Conservation (phyloP, 2,888 invertebrate genomes). For the Mythimna albipuncta region DNA sequence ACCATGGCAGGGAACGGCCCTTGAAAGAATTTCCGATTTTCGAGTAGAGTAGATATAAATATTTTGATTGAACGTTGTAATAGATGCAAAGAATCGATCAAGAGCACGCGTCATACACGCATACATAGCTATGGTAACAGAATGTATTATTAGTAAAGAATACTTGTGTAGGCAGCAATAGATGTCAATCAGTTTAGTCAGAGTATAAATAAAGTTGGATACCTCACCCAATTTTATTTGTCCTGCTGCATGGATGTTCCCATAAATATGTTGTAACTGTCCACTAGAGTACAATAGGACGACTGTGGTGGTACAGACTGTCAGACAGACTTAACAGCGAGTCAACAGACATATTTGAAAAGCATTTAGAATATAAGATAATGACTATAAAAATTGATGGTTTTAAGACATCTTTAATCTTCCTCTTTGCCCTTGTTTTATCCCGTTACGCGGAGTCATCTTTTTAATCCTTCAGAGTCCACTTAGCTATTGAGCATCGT, state of each 20-base stretch:
- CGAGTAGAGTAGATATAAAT: neutral
- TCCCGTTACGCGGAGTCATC: too few relatives aligned
- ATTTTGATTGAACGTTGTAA: conserved; percentile 6
- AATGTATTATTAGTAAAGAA: conserved; percentile 55
- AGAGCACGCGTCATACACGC: neutral
- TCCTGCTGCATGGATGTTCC: conserved; percentile 34
- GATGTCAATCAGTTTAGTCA: conserved; percentile 65
- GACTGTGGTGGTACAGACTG: neutral
- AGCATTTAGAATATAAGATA: neutral
- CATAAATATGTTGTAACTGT: conserved; percentile 35
- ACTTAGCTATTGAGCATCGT: too few relatives aligned
- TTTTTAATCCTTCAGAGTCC: too few relatives aligned
- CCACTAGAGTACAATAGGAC: conserved; percentile 26
- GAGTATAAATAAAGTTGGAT: conserved; percentile 60
- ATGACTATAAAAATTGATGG: neutral
- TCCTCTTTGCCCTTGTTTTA: too few relatives aligned
- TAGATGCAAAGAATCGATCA: conserved; percentile 29
- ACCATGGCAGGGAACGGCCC: neutral
- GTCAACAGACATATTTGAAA: neutral
- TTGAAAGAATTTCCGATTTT: neutral
- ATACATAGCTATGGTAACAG: conserved; percentile 31
- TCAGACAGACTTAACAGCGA: neutral
- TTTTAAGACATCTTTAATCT: neutral
- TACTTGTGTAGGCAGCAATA: conserved; percentile 54
- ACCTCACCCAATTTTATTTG: neutral